phyloP scores from a whole-genome alignment of 2,797 vertebrate species.

The Sebastolobus alascanus region DNA sequence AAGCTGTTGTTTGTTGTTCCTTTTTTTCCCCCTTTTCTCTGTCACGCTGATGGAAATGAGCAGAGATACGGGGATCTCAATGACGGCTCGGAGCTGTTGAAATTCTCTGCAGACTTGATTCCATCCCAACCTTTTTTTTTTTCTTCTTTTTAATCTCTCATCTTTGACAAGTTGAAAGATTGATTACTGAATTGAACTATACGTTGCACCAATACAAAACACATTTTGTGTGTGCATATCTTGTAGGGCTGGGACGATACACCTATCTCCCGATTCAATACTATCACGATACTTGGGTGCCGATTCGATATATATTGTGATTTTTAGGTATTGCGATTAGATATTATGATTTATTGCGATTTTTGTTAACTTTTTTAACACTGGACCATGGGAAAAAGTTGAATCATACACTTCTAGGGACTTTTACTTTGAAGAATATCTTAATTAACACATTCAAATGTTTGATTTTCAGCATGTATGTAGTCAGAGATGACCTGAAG shows the following conservation, averaged over 20 bases:
- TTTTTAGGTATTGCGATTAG: no score
- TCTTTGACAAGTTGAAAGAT: slow-evolving; percentile 54
- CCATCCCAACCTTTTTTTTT: slow-evolving; percentile 38
- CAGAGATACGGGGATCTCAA: slow-evolving; percentile 58
- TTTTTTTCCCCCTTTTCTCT: slow-evolving; percentile 12
- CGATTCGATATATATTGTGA: no score
- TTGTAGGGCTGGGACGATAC: not conserved
- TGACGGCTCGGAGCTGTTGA: slow-evolving; percentile 49
- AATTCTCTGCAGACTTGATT: slow-evolving; percentile 54
- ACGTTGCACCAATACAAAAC: slow-evolving; percentile 17
- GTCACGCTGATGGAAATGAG: slow-evolving; percentile 67
- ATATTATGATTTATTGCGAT: no score
- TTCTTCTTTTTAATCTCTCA: slow-evolving; percentile 34
- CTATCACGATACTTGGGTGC: no score
- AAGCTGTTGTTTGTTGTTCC: slow-evolving; percentile 61
- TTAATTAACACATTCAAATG: no score
- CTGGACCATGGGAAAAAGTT: no score
- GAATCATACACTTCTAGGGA: no score
- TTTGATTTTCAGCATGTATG: no score
- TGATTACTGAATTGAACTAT: slow-evolving; percentile 25
- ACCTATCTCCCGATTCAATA: no score
- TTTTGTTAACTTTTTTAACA: no score
- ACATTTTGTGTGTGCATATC: slow-evolving; percentile 1
- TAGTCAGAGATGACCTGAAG: no score
- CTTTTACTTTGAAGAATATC: no score